Evolutionary conservation across 2,113 vertebrate genomes (phyloP), one percentile per base, ranked within the genome.

Genomic region (Mesoclemmys tuberculata): DNA sequence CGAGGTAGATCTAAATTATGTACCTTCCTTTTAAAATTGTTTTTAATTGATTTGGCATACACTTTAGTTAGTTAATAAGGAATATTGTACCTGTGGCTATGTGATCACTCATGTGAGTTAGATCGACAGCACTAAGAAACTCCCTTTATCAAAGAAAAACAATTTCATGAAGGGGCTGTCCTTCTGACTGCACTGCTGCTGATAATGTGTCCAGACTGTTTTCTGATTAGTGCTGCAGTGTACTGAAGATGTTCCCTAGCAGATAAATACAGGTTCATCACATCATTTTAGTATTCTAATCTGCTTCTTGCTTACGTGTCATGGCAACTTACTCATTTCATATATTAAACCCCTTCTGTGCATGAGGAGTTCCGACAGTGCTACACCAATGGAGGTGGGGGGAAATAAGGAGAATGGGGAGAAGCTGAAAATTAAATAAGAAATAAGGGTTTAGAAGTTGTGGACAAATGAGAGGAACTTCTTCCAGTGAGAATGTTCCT

Each of bases 31-130:
- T 97, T 97, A 98, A 98, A 97, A 97, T 94, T 98, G 91, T 94
- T 98, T 98, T 98, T 98, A 98, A 98, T 98, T 98, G 97, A 97
- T 98, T 98, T 98, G 97, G 89, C 95, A 97, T 97, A 97, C 93
- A 97, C 97, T 97, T 98, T 89, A 97, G 87, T 96, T 93, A 95
- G 96, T 97, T 98, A 98, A 98, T 98, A 98, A 97, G 21, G 93
- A 97, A 92, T 74, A 79, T 97, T 97, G 92, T 98, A 97, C 96
- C 97, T 95, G 92, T 96, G 95, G 88, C 95, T 94, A 89, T 97
- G 89, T 94, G 97, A 97, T 98, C 97, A 93, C 91, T 97, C 91
- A 92, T 93, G 94, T 96, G 97, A 97, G 94, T 95, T 96, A 97
- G 97, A 97, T 97, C 97, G 98, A 96, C 94, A 91, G 88, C 90